phyloP scores from a whole-genome alignment of 2,113 vertebrate species.

The Cinclus mexicanus region DNA sequence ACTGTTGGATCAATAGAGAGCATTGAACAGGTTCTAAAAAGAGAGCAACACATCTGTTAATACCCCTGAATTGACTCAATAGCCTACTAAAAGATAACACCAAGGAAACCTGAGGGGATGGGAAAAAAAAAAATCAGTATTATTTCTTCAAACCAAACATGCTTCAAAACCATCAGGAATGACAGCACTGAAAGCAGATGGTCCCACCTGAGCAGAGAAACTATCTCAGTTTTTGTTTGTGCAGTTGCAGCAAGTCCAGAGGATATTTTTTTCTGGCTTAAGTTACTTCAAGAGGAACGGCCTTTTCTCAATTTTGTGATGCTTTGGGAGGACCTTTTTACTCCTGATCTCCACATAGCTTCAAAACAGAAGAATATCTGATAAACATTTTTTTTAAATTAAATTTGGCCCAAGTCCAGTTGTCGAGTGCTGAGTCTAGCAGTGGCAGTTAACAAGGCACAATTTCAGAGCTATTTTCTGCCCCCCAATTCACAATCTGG shows the following conservation, averaged over 20 bases:
- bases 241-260: not conserved
- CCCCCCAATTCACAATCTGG: not conserved
- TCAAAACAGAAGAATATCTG: not conserved
- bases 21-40: not conserved
- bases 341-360: not conserved
- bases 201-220: not conserved
- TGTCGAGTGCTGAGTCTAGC: not conserved
- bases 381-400: not conserved
- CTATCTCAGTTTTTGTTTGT: not conserved
- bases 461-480: not conserved
- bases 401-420: not conserved
- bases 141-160: not conserved
- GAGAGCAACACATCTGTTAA: not conserved
- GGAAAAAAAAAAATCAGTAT: not conserved
- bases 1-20: not conserved
- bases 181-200: not conserved
- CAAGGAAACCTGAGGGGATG: not conserved
- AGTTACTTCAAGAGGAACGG: not conserved
- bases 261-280: not conserved
- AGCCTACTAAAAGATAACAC: not conserved
- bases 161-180: not conserved
- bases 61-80: not conserved
- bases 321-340: not conserved
- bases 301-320: not conserved
- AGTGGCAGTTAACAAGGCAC: not conserved